phyloP scores from a whole-genome alignment of 2,797 vertebrate genomes.

The Coendou prehensilis region DNA sequence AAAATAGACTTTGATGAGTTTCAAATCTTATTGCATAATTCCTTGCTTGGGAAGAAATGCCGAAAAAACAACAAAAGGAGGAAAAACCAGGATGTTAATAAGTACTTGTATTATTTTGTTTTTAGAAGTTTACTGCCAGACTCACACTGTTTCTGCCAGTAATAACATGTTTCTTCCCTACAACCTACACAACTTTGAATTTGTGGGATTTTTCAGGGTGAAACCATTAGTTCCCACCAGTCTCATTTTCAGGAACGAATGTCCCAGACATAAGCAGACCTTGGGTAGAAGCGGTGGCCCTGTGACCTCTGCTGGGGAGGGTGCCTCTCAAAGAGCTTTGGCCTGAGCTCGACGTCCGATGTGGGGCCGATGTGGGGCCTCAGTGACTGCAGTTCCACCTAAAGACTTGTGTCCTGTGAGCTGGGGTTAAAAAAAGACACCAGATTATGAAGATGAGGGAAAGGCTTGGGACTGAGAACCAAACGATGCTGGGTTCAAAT shows the following conservation, averaged over 20 bases:
- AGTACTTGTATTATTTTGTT: conserved; percentile 66
- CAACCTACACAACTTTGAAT: conserved; percentile 67
- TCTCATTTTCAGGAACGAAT: conserved; percentile 53
- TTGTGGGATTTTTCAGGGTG: conserved; percentile 64
- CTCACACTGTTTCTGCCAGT: conserved; percentile 69
- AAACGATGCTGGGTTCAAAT: background rate
- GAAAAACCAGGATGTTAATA: conserved; percentile 76
- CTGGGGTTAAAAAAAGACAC: background rate
- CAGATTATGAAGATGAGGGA: background rate
- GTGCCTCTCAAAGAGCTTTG: background rate
- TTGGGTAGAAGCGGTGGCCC: background rate
- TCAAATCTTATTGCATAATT: conserved; percentile 68
- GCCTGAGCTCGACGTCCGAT: background rate
- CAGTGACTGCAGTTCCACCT: background rate
- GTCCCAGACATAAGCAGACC: conserved; percentile 21
- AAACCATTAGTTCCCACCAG: conserved; percentile 59
- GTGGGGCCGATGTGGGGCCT: background rate
- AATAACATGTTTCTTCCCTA: conserved; percentile 62
- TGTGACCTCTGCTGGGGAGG: background rate
- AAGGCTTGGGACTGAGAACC: background rate
- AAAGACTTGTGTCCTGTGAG: conserved; percentile 7
- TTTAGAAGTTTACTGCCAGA: conserved; percentile 69
- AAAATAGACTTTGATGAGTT: conserved; percentile 57
- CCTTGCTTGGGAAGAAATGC: conserved; percentile 75
- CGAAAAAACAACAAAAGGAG: conserved; percentile 77